Evolutionary conservation across 2,888 invertebrate species (phyloP).

Genomic region (Netelia fuscicornis): DNA sequence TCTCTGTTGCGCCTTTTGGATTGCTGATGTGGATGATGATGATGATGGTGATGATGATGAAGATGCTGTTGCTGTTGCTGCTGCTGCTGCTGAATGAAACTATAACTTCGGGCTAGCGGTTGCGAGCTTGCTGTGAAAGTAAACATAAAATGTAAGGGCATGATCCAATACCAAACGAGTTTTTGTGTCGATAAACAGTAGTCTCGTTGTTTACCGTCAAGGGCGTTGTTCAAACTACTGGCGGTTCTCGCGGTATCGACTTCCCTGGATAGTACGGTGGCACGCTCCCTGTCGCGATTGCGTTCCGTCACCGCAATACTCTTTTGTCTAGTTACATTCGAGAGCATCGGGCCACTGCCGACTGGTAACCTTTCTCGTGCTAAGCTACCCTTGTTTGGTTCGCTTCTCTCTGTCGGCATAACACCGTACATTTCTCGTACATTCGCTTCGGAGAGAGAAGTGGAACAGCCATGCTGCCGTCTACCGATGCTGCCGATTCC

Average conservation of each 20-base stretch:
- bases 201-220: conserved; percentile 59
- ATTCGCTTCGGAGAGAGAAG: conserved; percentile 82
- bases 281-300: conserved; percentile 83
- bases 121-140: conserved; percentile 45
- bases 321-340: conserved; percentile 84
- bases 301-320: conserved; percentile 85
- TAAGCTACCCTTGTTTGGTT: conserved; percentile 81
- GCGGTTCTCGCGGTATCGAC: conserved; percentile 81
- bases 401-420: conserved; percentile 78
- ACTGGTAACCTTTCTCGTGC: conserved; percentile 77
- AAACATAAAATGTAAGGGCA: not conserved
- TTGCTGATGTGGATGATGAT: conserved; percentile 72
- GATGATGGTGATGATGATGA: conserved; percentile 70
- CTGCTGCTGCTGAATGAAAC: conserved; percentile 85
- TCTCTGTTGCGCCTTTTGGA: conserved; percentile 86
- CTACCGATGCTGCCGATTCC: conserved; percentile 79
- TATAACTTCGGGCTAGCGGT: conserved; percentile 86
- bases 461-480: conserved; percentile 80
- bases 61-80: conserved; percentile 74
- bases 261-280: conserved; percentile 60
- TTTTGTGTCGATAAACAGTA: no score
- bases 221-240: conserved; percentile 66
- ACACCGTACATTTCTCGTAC: conserved; percentile 80
- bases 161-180: no score
- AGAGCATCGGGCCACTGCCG: conserved; percentile 69